phyloP scores from a whole-genome alignment of 2,797 vertebrate species.

The Cynodonichthys magdalenae region DNA sequence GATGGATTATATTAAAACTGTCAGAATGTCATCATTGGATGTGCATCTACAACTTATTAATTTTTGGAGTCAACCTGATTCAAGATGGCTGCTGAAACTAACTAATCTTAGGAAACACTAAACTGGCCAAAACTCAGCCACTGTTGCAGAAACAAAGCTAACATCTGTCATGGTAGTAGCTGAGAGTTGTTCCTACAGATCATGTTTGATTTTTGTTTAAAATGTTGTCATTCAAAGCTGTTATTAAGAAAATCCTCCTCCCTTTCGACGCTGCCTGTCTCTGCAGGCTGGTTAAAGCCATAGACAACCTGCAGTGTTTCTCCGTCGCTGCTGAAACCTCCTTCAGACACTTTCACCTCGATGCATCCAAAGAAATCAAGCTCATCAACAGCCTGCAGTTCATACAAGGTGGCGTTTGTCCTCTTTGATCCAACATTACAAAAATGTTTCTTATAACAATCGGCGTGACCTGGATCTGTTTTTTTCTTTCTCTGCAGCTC shows the following conservation, averaged over 20 bases:
- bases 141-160: no score
- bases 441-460: neutral
- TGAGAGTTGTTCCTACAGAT: no score
- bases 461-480: neutral
- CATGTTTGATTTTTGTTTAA: no score
- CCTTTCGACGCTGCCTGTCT: neutral
- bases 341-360: slow-evolving; percentile 91
- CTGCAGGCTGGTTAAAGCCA: slow-evolving; percentile 87
- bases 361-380: slow-evolving; percentile 89
- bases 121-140: no score
- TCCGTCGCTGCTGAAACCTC: slow-evolving; percentile 86
- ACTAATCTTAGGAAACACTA: no score
- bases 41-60: no score
- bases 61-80: no score
- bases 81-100: no score
- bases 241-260: neutral
- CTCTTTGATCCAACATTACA: neutral
- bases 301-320: slow-evolving; percentile 91
- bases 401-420: slow-evolving; percentile 83
- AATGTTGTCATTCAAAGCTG: no score
- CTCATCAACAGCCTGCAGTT: slow-evolving; percentile 87
- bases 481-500: slow-evolving; percentile 76
- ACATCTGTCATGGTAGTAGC: no score
- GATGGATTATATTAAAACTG: no score
- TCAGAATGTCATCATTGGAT: no score